Conservation (phyloP, 2,888 invertebrate species). For the Thereva unica region DNA sequence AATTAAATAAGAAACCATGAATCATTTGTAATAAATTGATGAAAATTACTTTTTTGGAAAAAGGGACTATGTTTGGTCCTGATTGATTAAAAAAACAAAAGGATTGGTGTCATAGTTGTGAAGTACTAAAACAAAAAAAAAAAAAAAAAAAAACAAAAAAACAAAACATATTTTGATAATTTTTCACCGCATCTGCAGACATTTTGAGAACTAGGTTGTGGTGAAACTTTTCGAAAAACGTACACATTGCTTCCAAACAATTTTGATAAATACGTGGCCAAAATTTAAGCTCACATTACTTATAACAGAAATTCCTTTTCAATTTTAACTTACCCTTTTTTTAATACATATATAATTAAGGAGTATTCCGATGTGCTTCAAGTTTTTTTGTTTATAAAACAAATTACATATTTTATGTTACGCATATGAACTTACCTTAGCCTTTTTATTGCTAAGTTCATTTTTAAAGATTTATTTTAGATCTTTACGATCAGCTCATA, state of each 20-base stretch:
- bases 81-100: slow-evolving; percentile 29
- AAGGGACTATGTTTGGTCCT: slow-evolving; percentile 20
- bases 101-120: slow-evolving; percentile 29
- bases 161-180: slow-evolving; percentile 5
- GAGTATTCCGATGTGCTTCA: too few species aligned
- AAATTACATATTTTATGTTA: too few species aligned
- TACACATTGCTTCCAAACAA: slow-evolving; percentile 24
- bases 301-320: too few species aligned
- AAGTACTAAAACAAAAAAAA: slow-evolving; percentile 21
- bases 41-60: slow-evolving; percentile 29
- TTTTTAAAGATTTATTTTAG: too few species aligned
- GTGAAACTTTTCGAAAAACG: slow-evolving; percentile 25
- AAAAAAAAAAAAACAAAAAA: slow-evolving; percentile 13
- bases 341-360: too few species aligned
- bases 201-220: slow-evolving; percentile 31
- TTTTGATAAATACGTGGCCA: slow-evolving; percentile 32
- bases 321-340: too few species aligned
- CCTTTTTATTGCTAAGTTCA: too few species aligned
- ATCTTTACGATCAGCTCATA: too few species aligned
- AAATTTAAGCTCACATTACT: slow-evolving; percentile 8
- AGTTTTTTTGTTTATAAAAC: too few species aligned
- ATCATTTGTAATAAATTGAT: neutral
- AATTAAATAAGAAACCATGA: slow-evolving; percentile 19
- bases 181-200: slow-evolving; percentile 27
- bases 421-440: too few species aligned